Evolutionary conservation across 2,888 invertebrate genomes (phyloP).

Genomic region (Mactromeris polynyma): DNA sequence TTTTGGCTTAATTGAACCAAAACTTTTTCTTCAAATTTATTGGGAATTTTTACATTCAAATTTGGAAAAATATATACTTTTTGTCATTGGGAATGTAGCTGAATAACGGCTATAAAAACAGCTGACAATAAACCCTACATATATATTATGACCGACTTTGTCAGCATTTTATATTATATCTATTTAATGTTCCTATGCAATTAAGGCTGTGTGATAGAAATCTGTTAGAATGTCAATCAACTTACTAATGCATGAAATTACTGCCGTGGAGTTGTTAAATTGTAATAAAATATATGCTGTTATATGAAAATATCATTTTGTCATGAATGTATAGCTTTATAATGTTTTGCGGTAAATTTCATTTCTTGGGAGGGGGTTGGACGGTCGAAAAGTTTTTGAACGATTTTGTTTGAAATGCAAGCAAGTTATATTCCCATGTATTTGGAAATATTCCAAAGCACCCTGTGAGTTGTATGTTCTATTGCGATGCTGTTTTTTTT

Average conservation of each 20-base stretch:
- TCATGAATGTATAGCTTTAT: not conserved
- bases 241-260: not conserved
- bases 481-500: slow-evolving; percentile 6
- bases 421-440: slow-evolving; percentile 29
- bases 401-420: slow-evolving; percentile 13
- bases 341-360: not conserved
- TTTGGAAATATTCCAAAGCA: slow-evolving; percentile 38
- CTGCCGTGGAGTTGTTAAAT: not conserved
- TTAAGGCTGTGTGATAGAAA: not conserved
- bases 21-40: too few relatives aligned
- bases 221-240: not conserved
- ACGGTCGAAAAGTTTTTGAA: not conserved
- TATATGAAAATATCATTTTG: not conserved
- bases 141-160: not conserved
- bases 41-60: too few relatives aligned
- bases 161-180: not conserved
- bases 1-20: too few relatives aligned
- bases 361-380: not conserved
- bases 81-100: too few relatives aligned
- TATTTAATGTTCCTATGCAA: not conserved
- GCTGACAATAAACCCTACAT: too few relatives aligned
- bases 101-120: too few relatives aligned
- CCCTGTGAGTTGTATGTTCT: slow-evolving; percentile 16
- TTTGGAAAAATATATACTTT: too few relatives aligned
- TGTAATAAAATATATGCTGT: not conserved